Base-by-base conservation (phyloP, 2,888 invertebrate genomes). In the Latheticus oryzae region DNA sequence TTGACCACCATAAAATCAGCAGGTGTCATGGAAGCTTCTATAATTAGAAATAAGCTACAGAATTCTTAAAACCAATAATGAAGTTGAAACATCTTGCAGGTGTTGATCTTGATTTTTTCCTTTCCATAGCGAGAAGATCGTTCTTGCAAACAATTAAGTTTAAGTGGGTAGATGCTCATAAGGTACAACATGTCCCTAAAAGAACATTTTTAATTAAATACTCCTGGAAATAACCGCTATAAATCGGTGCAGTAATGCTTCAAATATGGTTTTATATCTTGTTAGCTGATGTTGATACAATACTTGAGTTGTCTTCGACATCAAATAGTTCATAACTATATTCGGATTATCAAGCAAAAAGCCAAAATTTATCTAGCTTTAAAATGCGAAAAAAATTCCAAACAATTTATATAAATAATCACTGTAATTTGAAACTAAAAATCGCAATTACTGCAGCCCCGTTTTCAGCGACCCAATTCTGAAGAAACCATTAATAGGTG, bases 151-250 rank as follows among this genome's bases (percentile, higher is more conserved):
- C 55, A 38, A 55, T 55, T 47, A 55, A 32, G 28, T 47, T 43
- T 24, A 53, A 53, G 53, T 53, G 40, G 51, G 51, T 51, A 43
- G 53, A 33, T 24, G 21, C 45, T 54, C 43, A 52, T 52, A 52
- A 40, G 4, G 45, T 35, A 33, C 53, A n/a, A n/a, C n/a, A 35
- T 26, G 4, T 40, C 32, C 48, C 38, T 38, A 55, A 55, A 55
- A 55, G 55, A 48, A 23, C 48, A 32, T 48, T 47, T 55, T 55
- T 55, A 55, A 48, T 55, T 55, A 55, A 53, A 54, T 37, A 16
- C 33, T 38, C 26, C 45, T 16, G 47, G 54, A 54, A 54, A 37
- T 17, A 38, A 37, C 24, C 3, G 23, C 47, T 15, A 54, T 54
- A 54, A 54, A 54, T 54, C 54, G 26, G 45, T 24, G 54, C 16